Evolutionary conservation across 2,888 invertebrate species (phyloP).

Genomic region (Ferrisia virgata): DNA sequence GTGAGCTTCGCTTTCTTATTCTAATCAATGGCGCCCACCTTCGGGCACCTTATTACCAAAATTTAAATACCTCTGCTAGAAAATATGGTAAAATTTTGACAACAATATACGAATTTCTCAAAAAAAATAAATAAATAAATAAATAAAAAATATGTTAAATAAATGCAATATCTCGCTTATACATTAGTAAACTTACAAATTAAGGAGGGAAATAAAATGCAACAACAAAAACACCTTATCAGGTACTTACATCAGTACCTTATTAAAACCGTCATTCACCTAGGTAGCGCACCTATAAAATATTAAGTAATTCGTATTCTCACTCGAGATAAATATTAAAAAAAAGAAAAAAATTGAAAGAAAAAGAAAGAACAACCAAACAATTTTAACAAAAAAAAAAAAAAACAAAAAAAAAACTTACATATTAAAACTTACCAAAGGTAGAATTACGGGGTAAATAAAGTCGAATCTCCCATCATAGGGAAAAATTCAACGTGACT

Average conservation of each 20-base stretch:
- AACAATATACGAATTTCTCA: not conserved
- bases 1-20: conserved; percentile 28
- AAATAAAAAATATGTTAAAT: not conserved
- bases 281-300: not conserved
- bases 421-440: not conserved
- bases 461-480: conserved; percentile 6
- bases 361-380: not conserved
- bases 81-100: not conserved
- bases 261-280: not conserved
- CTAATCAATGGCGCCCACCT: not conserved
- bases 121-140: not conserved
- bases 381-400: not conserved
- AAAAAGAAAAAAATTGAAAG: too few species aligned
- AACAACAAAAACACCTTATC: not conserved
- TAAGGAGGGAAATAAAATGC: not conserved
- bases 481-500: conserved; percentile 6
- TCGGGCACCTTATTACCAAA: not conserved
- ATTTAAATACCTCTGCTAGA: not conserved
- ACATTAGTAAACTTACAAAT: not conserved
- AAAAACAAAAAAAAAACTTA: not conserved
- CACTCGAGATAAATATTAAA: not conserved
- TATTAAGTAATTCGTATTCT: not conserved
- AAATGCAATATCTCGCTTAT: not conserved
- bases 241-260: conserved; percentile 7
- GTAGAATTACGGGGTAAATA: conserved; percentile 5